Percentiles rank a stretch among this genome's conserved stretches.
Conservation (phyloP, 2,113 vertebrate species). For the Fregata magnificens region DNA sequence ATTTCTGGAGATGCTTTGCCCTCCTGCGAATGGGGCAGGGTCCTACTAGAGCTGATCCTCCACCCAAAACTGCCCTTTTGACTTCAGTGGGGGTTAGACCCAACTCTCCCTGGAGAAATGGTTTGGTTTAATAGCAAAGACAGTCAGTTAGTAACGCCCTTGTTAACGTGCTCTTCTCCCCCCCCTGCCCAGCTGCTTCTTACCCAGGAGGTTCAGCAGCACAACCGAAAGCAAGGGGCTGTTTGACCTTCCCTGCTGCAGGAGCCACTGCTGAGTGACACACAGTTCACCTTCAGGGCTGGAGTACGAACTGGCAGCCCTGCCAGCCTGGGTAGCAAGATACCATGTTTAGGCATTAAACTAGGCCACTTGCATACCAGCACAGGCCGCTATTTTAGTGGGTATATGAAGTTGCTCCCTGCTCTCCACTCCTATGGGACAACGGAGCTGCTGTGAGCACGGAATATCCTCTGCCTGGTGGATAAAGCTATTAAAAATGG, state of each 20-base stretch:
- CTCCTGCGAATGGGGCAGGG: not conserved
- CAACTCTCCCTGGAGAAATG: not conserved
- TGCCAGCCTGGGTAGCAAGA: slow-evolving; percentile 55
- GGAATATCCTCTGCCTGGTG: not conserved
- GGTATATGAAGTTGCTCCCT: slow-evolving; percentile 34
- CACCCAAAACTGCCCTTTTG: not conserved
- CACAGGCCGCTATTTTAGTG: slow-evolving; percentile 58
- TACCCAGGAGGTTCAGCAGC: not conserved
- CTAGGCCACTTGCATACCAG: slow-evolving; percentile 55
- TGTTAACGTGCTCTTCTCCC: not conserved
- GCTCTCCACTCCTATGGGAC: slow-evolving; percentile 32
- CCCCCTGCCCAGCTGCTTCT: not conserved
- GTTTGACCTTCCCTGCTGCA: slow-evolving; percentile 13
- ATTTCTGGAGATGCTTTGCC: not conserved
- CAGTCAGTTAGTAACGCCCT: fast-evolving
- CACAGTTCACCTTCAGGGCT: slow-evolving; percentile 57
- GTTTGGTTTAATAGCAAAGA: not conserved
- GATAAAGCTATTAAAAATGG: not conserved
- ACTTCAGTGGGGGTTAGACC: not conserved
- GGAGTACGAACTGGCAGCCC: slow-evolving; percentile 28
- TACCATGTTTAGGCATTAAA: slow-evolving; percentile 66
- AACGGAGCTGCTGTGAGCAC: not conserved
- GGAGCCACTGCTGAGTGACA: slow-evolving; percentile 6
- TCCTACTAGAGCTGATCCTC: not conserved
- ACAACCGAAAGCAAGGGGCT: not conserved